Conservation (phyloP, 2,888 invertebrate genomes). For the Phyllotreta cruciferae region DNA sequence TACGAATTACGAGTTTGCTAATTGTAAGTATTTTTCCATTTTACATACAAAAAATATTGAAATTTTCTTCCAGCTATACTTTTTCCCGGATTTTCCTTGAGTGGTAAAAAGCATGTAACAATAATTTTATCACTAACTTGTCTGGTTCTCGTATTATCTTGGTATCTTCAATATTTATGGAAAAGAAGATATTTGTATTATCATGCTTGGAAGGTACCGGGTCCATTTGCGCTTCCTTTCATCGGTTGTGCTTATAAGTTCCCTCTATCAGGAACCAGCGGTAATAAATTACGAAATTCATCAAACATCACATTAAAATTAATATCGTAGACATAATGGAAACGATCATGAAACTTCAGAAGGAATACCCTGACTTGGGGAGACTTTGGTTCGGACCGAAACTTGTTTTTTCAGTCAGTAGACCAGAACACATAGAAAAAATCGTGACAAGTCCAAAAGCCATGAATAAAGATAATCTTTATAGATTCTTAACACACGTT, state of each 20-base stretch:
- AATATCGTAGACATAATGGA: too few relatives aligned
- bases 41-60: too few relatives aligned
- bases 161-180: constrained; percentile 46
- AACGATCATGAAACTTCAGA: background rate
- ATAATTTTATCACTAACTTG: background rate
- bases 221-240: constrained; percentile 31
- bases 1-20: too few relatives aligned
- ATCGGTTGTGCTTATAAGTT: constrained; percentile 22
- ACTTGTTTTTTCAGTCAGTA: background rate
- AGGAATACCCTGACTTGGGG: background rate
- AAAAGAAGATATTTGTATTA: constrained; percentile 62
- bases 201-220: constrained; percentile 61
- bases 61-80: too few relatives aligned
- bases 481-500: background rate
- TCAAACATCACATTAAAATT: background rate
- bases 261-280: background rate
- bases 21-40: too few relatives aligned
- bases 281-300: background rate
- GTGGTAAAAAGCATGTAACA: background rate
- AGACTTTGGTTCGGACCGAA: background rate
- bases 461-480: background rate
- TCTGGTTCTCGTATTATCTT: background rate
- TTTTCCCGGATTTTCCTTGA: too few relatives aligned
- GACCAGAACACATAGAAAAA: background rate
- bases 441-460: background rate